Evolutionary conservation across 2,888 invertebrate species (phyloP).

Genomic region (Brachylomia viminalis): DNA sequence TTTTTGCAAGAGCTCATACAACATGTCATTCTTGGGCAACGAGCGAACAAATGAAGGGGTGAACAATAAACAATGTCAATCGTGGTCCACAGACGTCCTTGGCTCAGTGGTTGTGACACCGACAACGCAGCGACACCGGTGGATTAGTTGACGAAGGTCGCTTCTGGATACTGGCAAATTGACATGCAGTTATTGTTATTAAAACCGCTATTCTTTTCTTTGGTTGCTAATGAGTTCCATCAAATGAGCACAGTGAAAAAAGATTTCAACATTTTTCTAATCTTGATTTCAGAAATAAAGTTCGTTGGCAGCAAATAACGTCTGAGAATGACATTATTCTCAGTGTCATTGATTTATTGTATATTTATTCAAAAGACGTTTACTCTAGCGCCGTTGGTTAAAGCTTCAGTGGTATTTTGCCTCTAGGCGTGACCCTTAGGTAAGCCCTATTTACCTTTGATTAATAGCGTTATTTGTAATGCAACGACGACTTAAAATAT

Average conservation of each 20-base stretch:
- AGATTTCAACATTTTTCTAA: constrained; percentile 5
- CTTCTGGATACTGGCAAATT: constrained; percentile 33
- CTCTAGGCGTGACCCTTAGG: constrained; percentile 59
- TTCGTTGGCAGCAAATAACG: not conserved
- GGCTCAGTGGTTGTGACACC: constrained; percentile 70
- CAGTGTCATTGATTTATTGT: constrained; percentile 39
- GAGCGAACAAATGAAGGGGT: constrained; percentile 75
- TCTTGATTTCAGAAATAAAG: constrained; percentile 35
- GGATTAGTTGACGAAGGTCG: constrained; percentile 57
- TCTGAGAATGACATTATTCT: constrained; percentile 23
- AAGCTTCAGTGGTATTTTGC: constrained; percentile 39
- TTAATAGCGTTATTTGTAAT: constrained; percentile 60
- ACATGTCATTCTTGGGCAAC: constrained; percentile 78
- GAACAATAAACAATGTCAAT: constrained; percentile 84
- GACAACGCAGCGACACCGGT: constrained; percentile 46
- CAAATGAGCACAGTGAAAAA: constrained; percentile 28
- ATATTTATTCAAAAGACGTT: constrained; percentile 36
- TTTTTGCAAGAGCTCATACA: constrained; percentile 72
- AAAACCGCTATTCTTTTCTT: constrained; percentile 24
- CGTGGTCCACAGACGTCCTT: constrained; percentile 76
- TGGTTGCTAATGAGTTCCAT: constrained; percentile 30
- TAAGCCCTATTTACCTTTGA: constrained; percentile 60
- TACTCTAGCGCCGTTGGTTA: constrained; percentile 18
- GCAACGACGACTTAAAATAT: constrained; percentile 54
- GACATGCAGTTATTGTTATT: constrained; percentile 41